Evolutionary conservation across 1,140 invertebrate genomes (phyloP).

Genomic region (Leptinotarsa defecta): DNA sequence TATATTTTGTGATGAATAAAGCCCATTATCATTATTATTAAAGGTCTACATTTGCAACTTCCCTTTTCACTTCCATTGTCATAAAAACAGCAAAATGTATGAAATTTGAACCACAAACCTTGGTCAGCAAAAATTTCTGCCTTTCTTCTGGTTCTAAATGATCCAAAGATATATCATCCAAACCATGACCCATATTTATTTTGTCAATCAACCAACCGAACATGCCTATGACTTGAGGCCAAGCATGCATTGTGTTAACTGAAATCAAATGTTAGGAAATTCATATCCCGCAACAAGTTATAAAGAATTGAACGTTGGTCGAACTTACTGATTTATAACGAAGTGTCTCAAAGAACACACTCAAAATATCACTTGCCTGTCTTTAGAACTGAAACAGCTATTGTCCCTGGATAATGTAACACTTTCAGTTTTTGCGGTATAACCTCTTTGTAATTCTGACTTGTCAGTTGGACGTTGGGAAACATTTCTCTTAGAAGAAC

Average conservation of each 20-base stretch:
- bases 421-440: slow-evolving; percentile 26
- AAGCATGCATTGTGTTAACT: slow-evolving; percentile 37
- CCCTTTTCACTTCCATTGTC: background rate
- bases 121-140: slow-evolving; percentile 5
- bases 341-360: background rate
- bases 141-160: slow-evolving; percentile 9
- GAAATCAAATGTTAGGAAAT: slow-evolving; percentile 13
- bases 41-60: background rate
- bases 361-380: slow-evolving; percentile 18
- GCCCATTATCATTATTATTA: no score
- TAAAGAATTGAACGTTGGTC: background rate
- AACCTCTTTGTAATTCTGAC: slow-evolving; percentile 33
- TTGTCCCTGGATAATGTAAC: slow-evolving; percentile 26
- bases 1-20: no score
- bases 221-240: slow-evolving; percentile 33
- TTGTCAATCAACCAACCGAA: slow-evolving; percentile 29
- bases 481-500: slow-evolving; percentile 28
- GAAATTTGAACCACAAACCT: slow-evolving; percentile 18
- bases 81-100: background rate
- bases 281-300: background rate
- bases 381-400: slow-evolving; percentile 28
- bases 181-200: slow-evolving; percentile 11
- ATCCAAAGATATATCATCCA: background rate
- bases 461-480: slow-evolving; percentile 24
- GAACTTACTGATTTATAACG: background rate